Base-by-base conservation (phyloP, 2,888 invertebrate genomes). In the Heliothis peltigera region DNA sequence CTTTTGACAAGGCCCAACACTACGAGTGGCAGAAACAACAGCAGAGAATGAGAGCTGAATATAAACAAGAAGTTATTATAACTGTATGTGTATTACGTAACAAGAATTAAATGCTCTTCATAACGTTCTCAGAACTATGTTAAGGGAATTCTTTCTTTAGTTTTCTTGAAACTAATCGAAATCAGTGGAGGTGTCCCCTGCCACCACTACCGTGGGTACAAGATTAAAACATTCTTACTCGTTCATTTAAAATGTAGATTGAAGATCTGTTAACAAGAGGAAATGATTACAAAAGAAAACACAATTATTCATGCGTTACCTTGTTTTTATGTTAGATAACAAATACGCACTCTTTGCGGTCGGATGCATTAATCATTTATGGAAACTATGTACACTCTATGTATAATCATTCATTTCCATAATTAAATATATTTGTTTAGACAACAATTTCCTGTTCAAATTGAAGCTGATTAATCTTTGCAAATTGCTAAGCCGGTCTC, bases 401-500 rank as follows among this genome's bases (percentile, higher is more conserved):
- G n/a, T n/a, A 63, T 63, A 67, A 65, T 39, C 32, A 62, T 65
- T 48, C 7, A 60, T 72, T 67, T 68, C 59, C 54, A 57, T 70
- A 68, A 68, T 68, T 62, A 66, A 71, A 76, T 81, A 18, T 79
- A 60, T 81, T 72, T 70, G 65, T 77, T 68, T 57, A 73, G 59
- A 77, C 65, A 69, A 76, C 70, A 81, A 77, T 79, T 81, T 79
- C 75, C 77, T 70, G 57, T 56, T 60, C 44, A 75, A 70, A 19
- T 71, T 59, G 67, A 79, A 54, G 59, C 75, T 70, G 80, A 79
- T 79, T 77, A 72, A 79, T 80, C 72, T 80, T 75, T 61, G 51
- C 52, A 77, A 76, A 83, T 81, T 84, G 79, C 74, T 82, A 84
- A 83, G 81, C 84, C 80, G 77, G 77, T 78, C 81, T 82, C 74